Evolutionary conservation across 1,140 invertebrate genomes (phyloP).

Genomic region (fruit fly (Drosophila melanogaster)): DNA sequence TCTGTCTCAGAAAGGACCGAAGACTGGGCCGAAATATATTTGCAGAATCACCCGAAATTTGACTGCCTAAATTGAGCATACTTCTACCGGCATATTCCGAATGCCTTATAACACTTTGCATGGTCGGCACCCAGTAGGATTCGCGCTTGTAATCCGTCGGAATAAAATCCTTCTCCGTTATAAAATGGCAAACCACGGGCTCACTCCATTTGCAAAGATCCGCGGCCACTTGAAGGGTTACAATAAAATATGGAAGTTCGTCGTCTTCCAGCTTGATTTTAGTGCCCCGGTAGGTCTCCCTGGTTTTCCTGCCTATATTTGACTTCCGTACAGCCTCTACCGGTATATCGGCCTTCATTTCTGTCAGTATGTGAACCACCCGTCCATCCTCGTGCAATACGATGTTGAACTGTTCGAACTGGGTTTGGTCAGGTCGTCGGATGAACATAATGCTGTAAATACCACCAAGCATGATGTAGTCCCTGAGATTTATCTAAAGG

Average conservation of each 20-base stretch:
- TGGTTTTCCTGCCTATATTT: background rate
- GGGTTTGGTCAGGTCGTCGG: constrained; percentile 39
- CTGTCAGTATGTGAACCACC: constrained; percentile 32
- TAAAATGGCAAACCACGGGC: constrained; percentile 60
- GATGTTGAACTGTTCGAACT: constrained; percentile 63
- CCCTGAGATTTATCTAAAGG: constrained; percentile 64
- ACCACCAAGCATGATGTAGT: constrained; percentile 66
- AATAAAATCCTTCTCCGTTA: constrained; percentile 12
- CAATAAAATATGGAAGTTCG: constrained; percentile 54
- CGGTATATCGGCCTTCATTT: constrained; percentile 35
- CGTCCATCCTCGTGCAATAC: constrained; percentile 61
- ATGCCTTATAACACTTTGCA: background rate
- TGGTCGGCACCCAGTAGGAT: background rate
- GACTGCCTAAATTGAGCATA: background rate
- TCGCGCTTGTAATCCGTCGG: background rate
- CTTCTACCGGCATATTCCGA: background rate
- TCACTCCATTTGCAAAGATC: constrained; percentile 67
- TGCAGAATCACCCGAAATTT: background rate
- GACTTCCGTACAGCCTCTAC: background rate
- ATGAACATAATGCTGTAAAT: constrained; percentile 62
- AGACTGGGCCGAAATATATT: constrained; percentile 63
- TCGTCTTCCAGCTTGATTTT: constrained; percentile 1
- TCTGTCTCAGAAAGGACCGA: constrained; percentile 20
- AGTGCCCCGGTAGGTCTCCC: background rate
- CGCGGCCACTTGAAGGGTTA: constrained; percentile 50